Evolutionary conservation across 2,113 vertebrate species (phyloP), one percentile per base, ranked within the genome.

Genomic region (Dendropsophus ebraccatus): DNA sequence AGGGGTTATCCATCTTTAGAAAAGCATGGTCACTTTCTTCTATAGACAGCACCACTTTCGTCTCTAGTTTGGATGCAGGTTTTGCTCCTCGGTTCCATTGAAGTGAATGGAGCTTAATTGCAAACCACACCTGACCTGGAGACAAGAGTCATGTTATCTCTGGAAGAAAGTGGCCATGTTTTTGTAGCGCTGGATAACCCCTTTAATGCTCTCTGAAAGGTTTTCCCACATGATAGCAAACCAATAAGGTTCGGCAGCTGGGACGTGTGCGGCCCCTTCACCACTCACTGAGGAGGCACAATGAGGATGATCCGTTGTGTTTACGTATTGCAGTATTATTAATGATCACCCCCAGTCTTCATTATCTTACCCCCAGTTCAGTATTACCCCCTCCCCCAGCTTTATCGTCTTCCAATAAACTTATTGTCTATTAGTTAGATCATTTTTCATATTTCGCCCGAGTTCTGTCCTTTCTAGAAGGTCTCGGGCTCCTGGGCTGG

Each of bases 271-370:
- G 45, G 4, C 45, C 45, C 7, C 7, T 1, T 16, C 16, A 17
- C 13, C 16, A 17, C 14, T 52, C 4, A 2, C 17, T 54, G 19
- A 56, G 54, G 54, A 5, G 21, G 0, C 60, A 28, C 2, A 16
- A 65, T 30, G 25, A 16, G 14, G 60, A 62, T 62, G 11, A 30
- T 65, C 25, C 52, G 16, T 65, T n/a, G 12, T 67, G 25, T 16
- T 67, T 67, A 69, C 67, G 11, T 21, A 41, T 41, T 37, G 35
- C 67, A 70, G 67, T 69, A 69, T 69, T 69, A 37, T 14, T 70
- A 2, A 21, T 25, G 4, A 62, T 28, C n/a, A 25, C 23, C 23
- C 56, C 1, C 58, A 1, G 10, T 14, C 5, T 69, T 19, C 1
- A 41, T 9, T 0, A 13, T 14, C 2, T 28, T 8, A 32, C 35